Base-by-base conservation (phyloP, 2,888 invertebrate species). In the Drosophila anceps region DNA sequence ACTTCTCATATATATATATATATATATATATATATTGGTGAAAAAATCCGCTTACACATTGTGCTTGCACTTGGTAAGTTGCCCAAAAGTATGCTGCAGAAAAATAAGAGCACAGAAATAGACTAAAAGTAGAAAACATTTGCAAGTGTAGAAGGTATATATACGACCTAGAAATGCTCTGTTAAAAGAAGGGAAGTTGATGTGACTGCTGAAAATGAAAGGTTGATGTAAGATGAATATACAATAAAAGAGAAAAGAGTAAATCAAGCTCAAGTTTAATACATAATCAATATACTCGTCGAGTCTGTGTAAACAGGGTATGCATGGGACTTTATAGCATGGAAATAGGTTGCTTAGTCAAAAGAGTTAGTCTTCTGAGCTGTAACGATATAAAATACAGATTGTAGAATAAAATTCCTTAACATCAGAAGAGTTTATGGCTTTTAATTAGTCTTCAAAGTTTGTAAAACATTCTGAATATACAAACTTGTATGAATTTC, bases 31-130 rank as follows among this genome's bases (percentile, higher is more conserved):
- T 63, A 58, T 37, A 53, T 57, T 9, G 5, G 10, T 15, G 37
- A 27, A 69, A 69, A 79, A 82, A 76, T 81, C 82, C 57, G 73
- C 90, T 90, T 88, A 76, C 69, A 84, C 66, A 71, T 71, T 76
- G 62, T 67, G 66, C 73, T 57, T 79, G 65, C 57, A 57, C 31
- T 78, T 74, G 76, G 72, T 79, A 73, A 63, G 65, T 79, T 67
- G 78, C 62, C 72, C 73, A 72, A 72, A 63, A 65, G 64, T 31
- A 39, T 62, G 43, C 51, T 54, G 59, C 8, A 41, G 53, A 20
- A 63, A 50, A 46, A 60, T 37, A 50, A 57, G 41, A 54, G 41
- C 35, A 24, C 15, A 12, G 20, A 66, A 39, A 64, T 54, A 48
- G 48, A 63, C 50, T 37, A 70, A 53, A 61, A 65, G 57, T 71